A percentile compares a stretch with the other conserved stretches of the same genome.
Evolutionary conservation across 2,113 vertebrate genomes (phyloP).

Genomic region (Dromaius novaehollandiae): DNA sequence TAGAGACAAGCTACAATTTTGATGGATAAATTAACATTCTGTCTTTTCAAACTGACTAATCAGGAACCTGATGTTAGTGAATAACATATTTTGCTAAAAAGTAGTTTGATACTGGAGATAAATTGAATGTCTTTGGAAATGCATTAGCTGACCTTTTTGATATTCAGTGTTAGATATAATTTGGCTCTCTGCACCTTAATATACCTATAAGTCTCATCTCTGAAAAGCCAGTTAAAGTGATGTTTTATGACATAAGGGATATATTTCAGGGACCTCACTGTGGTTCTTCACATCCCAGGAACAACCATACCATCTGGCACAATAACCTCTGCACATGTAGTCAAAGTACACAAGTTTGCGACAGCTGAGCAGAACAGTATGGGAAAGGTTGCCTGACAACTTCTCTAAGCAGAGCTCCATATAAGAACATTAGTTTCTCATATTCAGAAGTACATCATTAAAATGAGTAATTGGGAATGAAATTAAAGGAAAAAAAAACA

Average conservation of each 20-base stretch:
- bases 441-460: slow-evolving; percentile 49
- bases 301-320: slow-evolving; percentile 43
- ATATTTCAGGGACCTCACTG: slow-evolving; percentile 36
- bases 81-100: neutral
- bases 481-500: slow-evolving; percentile 41
- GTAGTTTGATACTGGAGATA: neutral
- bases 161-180: neutral
- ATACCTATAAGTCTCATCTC: slow-evolving; percentile 9
- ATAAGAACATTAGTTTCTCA: slow-evolving; percentile 4
- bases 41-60: neutral
- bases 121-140: neutral
- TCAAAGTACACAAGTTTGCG: neutral
- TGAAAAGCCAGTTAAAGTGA: slow-evolving; percentile 36
- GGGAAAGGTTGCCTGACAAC: slow-evolving; percentile 1
- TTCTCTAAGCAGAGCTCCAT: slow-evolving; percentile 25
- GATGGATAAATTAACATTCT: neutral
- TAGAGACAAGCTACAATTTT: neutral
- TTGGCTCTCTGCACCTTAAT: slow-evolving; percentile 25
- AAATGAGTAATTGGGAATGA: slow-evolving; percentile 50
- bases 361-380: slow-evolving; percentile 11
- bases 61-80: neutral
- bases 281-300: slow-evolving; percentile 32
- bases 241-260: slow-evolving; percentile 47
- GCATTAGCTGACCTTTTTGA: slow-evolving; percentile 17
- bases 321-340: slow-evolving; percentile 43